Evolutionary conservation across 2,888 invertebrate genomes (phyloP), one percentile per base, ranked within the genome.

Genomic region (Cephalotes varians): DNA sequence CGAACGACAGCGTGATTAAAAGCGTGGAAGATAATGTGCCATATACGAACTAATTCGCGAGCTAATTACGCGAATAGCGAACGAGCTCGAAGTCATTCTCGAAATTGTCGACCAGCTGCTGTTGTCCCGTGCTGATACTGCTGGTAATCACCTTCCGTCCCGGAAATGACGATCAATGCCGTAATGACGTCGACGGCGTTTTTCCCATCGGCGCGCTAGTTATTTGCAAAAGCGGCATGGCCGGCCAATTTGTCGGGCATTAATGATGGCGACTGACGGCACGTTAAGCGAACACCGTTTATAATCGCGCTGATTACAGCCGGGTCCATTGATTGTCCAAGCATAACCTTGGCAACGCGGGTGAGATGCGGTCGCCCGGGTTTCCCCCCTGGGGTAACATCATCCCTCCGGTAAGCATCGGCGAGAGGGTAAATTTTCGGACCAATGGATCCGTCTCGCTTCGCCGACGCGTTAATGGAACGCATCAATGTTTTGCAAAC

Each of bases 231-330:
- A 85, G 64, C 81, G 81, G 73, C 84, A 87, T 76, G 72, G 62
- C 64, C 21, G 80, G 82, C 58, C 85, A 86, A 88, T 89, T 90
- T 88, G 72, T 81, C 85, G 79, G 44, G 69, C 83, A 82, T 85
- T 87, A 87, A 81, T 69, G 77, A 79, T 85, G 79, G 69, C 79
- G 67, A 34, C 44, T 67, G 74, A 47, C 9, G n/a, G 77, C 67
- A 60, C 83, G 82, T 86, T 89, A 86, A 89, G 81, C 85, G 87
- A 73, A 21, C 76, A 76, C 47, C 64, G 40, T 47, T 79, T 79
- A 86, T 87, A 89, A 89, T 89, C 88, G 81, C 28, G 65, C 82
- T 84, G 89, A 89, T 89, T 87, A 89, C 86, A 65, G 62, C 51
- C 71, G 49, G 79, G 77, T 81, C 82, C 86, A 85, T 87, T 82